A percentile compares a stretch with the other conserved stretches of the same genome.
These are phyloP conservation scores for Drosophila saltans DNA, from an alignment of 1,140 invertebrate species.

Conservation along the genomic window DNA sequence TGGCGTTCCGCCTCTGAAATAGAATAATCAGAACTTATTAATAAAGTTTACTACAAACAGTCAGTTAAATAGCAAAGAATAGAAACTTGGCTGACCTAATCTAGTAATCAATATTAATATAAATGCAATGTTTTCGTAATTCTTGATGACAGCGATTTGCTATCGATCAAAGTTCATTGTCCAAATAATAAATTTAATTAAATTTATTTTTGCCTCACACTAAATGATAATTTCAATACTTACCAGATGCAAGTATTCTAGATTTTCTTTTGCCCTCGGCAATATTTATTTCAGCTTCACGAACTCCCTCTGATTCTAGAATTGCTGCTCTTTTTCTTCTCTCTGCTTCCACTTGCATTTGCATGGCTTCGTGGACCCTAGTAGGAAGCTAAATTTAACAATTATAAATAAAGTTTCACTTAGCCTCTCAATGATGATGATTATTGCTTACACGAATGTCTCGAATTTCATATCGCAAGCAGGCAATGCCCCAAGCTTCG, in stretches of 20 bases:
- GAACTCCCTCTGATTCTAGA: constrained; percentile 97
- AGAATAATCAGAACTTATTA: neutral
- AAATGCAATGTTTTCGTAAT: too few relatives aligned
- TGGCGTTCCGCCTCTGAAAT: constrained; percentile 91
- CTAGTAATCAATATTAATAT: too few relatives aligned
- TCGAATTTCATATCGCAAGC: constrained; percentile 97
- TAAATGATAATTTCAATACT: neutral
- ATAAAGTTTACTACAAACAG: too few relatives aligned
- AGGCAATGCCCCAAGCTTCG: constrained; percentile 98
- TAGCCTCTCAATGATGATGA: neutral
- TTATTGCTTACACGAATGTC: constrained; percentile 87
- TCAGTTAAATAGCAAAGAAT: too few relatives aligned
- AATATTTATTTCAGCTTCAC: constrained; percentile 98
- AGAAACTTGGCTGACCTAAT: too few relatives aligned
- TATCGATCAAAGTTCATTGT: neutral
- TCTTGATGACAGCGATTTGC: too few relatives aligned
- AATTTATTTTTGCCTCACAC: too few relatives aligned
- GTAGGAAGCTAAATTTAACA: constrained; percentile 87
- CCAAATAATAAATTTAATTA: too few relatives aligned
- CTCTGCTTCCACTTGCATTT: constrained; percentile 99
- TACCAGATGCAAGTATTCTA: constrained; percentile 96
- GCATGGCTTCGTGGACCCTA: constrained; percentile 99
- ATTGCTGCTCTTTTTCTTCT: constrained; percentile 97
- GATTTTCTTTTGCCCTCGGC: constrained; percentile 97
- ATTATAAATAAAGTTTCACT: neutral